These are phyloP conservation scores for Akabosia matsudoensis DNA, from an alignment of 1,140 invertebrate genomes.

Conservation along the genomic window DNA sequence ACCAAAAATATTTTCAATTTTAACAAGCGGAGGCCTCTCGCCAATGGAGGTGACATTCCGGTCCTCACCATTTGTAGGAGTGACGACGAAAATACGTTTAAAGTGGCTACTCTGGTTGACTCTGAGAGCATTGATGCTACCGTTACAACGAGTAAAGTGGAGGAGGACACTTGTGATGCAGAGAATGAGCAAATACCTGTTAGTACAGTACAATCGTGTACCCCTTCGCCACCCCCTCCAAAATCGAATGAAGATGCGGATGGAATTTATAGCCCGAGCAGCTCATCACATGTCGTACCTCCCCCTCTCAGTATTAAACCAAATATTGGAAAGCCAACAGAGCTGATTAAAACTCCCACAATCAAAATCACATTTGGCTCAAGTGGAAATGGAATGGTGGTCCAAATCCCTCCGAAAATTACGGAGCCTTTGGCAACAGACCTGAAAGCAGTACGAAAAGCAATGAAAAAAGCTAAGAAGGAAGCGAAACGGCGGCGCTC, in stretches of 20 bases:
- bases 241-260: not conserved
- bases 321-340: not conserved
- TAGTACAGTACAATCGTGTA: not conserved
- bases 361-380: conserved; percentile 41
- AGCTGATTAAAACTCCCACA: conserved; percentile 35
- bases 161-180: not conserved
- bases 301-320: not conserved
- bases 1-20: conserved; percentile 42
- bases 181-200: not conserved
- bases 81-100: conserved; percentile 1
- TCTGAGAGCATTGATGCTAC: not conserved
- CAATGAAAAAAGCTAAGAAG: conserved; percentile 44
- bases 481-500: conserved; percentile 30
- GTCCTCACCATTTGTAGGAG: not conserved
- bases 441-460: conserved; percentile 36
- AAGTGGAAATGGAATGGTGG: conserved; percentile 37
- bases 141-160: not conserved
- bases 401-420: conserved; percentile 40
- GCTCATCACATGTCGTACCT: not conserved
- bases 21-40: conserved; percentile 25
- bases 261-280: not conserved
- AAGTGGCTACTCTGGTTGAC: not conserved
- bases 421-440: conserved; percentile 29
- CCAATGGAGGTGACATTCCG: not conserved
- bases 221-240: not conserved